phyloP scores from a whole-genome alignment of 2,888 invertebrate species.

The Sinodicranocentrus sp. region DNA sequence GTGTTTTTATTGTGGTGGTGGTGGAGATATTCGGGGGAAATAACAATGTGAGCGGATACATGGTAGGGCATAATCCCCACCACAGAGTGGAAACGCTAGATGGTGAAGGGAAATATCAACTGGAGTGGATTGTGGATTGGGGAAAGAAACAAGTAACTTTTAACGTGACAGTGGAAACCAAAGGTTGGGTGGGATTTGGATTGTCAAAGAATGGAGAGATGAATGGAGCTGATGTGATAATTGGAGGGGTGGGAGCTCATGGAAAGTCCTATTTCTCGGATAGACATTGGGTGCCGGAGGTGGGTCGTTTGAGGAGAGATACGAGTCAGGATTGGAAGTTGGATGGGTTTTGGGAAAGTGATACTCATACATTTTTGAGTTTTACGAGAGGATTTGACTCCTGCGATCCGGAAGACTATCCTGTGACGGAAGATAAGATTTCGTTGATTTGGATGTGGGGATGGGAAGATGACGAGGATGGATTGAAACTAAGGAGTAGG shows the following conservation, averaged over 20 bases:
- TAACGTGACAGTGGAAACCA: conserved; percentile 42
- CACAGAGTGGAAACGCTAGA: conserved; percentile 25
- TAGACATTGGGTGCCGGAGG: conserved; percentile 37
- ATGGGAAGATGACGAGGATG: conserved; percentile 14
- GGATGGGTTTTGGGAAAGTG: conserved; percentile 7
- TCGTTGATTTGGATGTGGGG: conserved; percentile 19
- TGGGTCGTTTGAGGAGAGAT: conserved; percentile 43
- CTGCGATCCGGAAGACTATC: conserved; percentile 31
- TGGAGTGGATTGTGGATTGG: conserved; percentile 52
- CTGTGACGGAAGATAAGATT: conserved; percentile 4
- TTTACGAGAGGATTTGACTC: conserved; percentile 48
- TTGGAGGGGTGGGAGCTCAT: conserved; percentile 34
- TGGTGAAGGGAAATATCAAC: conserved; percentile 12
- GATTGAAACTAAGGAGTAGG: conserved; percentile 11
- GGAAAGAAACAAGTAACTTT: conserved; percentile 27
- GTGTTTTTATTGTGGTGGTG: no score
- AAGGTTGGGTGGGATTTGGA: conserved; percentile 56
- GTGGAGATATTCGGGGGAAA: background rate
- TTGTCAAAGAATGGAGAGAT: conserved; percentile 43
- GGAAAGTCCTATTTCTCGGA: conserved; percentile 53
- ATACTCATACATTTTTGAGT: conserved; percentile 5
- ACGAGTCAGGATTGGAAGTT: conserved; percentile 37
- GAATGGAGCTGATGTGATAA: conserved; percentile 52
- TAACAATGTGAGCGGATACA: conserved; percentile 14
- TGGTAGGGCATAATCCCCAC: conserved; percentile 42